Evolutionary conservation across 2,888 invertebrate species (phyloP).

Genomic region (Tryphoninae sp.): DNA sequence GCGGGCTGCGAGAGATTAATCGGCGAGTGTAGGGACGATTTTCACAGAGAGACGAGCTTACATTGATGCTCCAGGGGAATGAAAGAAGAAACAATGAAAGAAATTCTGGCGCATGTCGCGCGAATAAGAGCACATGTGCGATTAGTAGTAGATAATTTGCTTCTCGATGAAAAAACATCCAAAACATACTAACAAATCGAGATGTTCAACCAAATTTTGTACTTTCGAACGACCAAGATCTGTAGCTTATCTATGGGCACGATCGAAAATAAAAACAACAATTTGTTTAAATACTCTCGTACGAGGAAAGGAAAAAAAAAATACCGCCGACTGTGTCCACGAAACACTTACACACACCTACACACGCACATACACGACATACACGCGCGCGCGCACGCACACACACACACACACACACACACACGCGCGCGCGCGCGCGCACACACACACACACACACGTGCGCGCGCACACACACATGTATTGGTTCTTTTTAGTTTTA

Average conservation of each 20-base stretch:
- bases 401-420: background rate
- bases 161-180: background rate
- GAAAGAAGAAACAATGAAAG: background rate
- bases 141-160: conserved; percentile 19
- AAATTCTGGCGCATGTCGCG: conserved; percentile 5
- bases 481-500: conserved; percentile 5
- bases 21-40: conserved; percentile 1
- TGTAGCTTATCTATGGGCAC: conserved; percentile 12
- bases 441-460: background rate
- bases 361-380: background rate
- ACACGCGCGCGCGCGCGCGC: no score
- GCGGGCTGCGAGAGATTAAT: background rate
- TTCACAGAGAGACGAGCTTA: conserved; percentile 4
- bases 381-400: no score
- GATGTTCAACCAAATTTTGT: conserved; percentile 20
- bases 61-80: background rate
- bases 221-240: conserved; percentile 25
- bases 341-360: background rate
- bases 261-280: conserved; percentile 6
- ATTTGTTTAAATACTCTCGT: conserved; percentile 11
- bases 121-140: background rate
- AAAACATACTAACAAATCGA: conserved; percentile 10
- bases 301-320: conserved; percentile 10
- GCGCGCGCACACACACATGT: background rate
- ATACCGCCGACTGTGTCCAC: conserved; percentile 25